Percentiles rank a stretch among this genome's conserved stretches.
Conservation (phyloP, 1,140 invertebrate species). For the Drosophila nigrodunni region DNA sequence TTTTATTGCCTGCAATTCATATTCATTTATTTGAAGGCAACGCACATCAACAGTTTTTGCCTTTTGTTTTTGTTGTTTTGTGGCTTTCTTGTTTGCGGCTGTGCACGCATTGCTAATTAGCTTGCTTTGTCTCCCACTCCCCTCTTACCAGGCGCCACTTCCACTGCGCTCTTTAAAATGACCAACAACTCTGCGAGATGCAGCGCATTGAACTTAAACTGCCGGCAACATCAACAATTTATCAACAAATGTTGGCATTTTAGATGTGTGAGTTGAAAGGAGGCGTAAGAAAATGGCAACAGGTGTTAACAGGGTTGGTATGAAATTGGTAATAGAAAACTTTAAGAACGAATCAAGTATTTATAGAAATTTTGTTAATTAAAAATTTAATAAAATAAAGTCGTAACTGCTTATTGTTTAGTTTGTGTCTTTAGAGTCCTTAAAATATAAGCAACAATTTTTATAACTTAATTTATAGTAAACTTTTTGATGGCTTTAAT, state of each 20-base stretch:
- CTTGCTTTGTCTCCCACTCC: constrained; percentile 7
- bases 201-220: constrained; percentile 66
- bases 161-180: constrained; percentile 3
- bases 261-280: no score
- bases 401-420: no score
- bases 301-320: no score
- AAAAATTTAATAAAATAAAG: no score
- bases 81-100: not conserved
- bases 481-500: not conserved
- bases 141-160: not conserved
- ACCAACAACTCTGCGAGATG: constrained; percentile 26
- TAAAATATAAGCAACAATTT: no score
- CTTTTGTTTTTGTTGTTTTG: constrained; percentile 18
- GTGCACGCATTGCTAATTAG: constrained; percentile 33
- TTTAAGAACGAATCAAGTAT: no score
- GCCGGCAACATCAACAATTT: constrained; percentile 18
- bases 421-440: no score
- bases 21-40: constrained; percentile 73
- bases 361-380: no score
- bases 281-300: no score
- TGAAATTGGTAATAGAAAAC: no score
- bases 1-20: constrained; percentile 74
- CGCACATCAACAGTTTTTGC: constrained; percentile 37
- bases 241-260: constrained; percentile 19
- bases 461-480: not conserved